Evolutionary conservation across 2,888 invertebrate species (phyloP).

Genomic region (Empis livida): DNA sequence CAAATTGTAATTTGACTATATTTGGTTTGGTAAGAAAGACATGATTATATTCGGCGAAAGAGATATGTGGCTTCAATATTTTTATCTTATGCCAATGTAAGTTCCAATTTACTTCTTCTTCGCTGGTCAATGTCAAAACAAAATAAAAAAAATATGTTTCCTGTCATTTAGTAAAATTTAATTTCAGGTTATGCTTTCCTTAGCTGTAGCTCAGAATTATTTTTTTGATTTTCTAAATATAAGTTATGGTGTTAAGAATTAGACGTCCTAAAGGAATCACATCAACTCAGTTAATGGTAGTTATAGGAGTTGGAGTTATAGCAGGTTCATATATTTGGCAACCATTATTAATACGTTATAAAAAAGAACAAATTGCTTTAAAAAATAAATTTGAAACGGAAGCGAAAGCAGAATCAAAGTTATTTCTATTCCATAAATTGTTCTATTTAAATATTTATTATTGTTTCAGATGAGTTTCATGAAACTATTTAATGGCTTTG

Average conservation of each 20-base stretch:
- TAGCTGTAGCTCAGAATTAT: too few relatives aligned
- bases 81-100: too few relatives aligned
- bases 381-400: neutral
- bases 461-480: constrained; percentile 28
- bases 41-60: too few relatives aligned
- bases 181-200: too few relatives aligned
- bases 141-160: too few relatives aligned
- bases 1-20: too few relatives aligned
- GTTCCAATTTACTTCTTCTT: too few relatives aligned
- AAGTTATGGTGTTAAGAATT: constrained; percentile 15
- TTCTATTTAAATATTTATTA: constrained; percentile 1
- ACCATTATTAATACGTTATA: constrained; percentile 28
- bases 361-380: constrained; percentile 14
- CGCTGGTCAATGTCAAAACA: too few relatives aligned
- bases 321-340: constrained; percentile 38
- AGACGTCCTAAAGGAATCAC: constrained; percentile 32
- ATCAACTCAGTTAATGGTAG: constrained; percentile 30
- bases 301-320: constrained; percentile 28
- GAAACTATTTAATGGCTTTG: constrained; percentile 19
- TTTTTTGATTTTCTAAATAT: too few relatives aligned
- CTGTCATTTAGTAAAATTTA: too few relatives aligned
- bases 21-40: too few relatives aligned
- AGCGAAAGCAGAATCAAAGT: constrained; percentile 6
- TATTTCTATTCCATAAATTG: neutral
- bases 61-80: too few relatives aligned